Evolutionary conservation across 2,113 vertebrate genomes (phyloP).

Genomic region (Macrotis lagotis): DNA sequence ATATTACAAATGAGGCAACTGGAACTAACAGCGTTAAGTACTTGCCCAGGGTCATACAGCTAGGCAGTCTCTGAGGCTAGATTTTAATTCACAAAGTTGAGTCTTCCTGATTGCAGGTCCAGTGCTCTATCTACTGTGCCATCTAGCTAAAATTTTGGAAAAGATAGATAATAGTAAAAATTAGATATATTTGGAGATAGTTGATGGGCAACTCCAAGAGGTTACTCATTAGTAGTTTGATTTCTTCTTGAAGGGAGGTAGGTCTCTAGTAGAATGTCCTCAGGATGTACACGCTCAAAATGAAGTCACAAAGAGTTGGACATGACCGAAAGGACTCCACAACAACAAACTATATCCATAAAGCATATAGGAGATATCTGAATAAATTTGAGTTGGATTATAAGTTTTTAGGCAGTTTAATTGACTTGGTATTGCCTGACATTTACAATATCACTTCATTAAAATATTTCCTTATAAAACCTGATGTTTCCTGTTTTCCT

Average conservation of each 20-base stretch:
- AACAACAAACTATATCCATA: not conserved
- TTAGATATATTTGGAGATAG: not conserved
- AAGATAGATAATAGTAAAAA: not conserved
- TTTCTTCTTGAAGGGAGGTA: not conserved
- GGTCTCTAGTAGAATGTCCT: not conserved
- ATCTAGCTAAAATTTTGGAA: not conserved
- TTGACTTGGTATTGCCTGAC: not conserved
- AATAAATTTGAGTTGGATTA: conserved; percentile 21
- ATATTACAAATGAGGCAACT: too few species aligned
- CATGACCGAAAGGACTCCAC: not conserved
- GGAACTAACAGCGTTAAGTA: too few species aligned
- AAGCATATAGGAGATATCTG: not conserved
- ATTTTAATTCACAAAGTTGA: too few species aligned
- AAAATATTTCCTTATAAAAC: not conserved
- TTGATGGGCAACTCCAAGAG: not conserved
- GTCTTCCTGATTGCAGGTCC: too few species aligned
- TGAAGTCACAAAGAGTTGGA: not conserved
- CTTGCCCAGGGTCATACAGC: too few species aligned
- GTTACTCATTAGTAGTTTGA: not conserved
- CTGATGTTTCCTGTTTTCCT: conserved; percentile 57
- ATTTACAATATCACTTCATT: not conserved
- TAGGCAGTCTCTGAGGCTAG: too few species aligned
- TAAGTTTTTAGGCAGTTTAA: conserved; percentile 20
- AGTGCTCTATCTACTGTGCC: too few species aligned
- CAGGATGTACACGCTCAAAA: not conserved